Evolutionary conservation across 2,797 vertebrate genomes (phyloP).

Genomic region (Rhinichthys osculus): DNA sequence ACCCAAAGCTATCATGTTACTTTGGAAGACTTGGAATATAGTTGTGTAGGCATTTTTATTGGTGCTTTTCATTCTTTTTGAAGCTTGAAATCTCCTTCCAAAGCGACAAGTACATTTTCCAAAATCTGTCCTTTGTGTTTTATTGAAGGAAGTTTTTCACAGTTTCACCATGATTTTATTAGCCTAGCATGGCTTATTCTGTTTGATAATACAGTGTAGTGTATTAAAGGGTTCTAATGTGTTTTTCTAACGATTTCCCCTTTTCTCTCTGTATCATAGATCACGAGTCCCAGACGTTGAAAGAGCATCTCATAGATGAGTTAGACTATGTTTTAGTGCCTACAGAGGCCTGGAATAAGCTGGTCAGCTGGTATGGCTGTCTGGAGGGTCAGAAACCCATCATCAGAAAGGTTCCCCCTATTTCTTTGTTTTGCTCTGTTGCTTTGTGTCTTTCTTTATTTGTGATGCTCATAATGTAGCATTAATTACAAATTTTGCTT

Average conservation of each 20-base stretch:
- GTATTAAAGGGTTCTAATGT: neutral
- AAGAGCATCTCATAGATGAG: conserved; percentile 96
- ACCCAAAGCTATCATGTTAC: neutral
- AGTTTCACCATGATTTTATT: neutral
- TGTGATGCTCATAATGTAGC: neutral
- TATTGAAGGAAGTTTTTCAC: neutral
- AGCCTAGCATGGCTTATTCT: neutral
- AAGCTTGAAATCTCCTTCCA: neutral
- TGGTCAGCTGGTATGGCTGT: conserved; percentile 91
- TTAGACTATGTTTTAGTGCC: conserved; percentile 94
- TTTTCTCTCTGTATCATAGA: conserved; percentile 75
- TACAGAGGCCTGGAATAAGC: conserved; percentile 92
- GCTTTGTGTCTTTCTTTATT: neutral
- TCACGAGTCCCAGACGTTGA: conserved; percentile 87
- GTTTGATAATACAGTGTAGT: neutral
- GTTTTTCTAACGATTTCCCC: conserved; percentile 14
- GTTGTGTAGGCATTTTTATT: neutral
- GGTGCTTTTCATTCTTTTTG: neutral
- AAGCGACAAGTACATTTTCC: neutral
- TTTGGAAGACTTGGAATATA: neutral
- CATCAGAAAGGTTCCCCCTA: conserved; percentile 87
- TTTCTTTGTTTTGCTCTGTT: neutral
- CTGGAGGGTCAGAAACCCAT: conserved; percentile 90
- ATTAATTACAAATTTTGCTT: neutral
- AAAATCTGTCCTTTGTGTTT: neutral